Conservation (phyloP, 2,888 invertebrate species). For the Drepana falcataria region DNA sequence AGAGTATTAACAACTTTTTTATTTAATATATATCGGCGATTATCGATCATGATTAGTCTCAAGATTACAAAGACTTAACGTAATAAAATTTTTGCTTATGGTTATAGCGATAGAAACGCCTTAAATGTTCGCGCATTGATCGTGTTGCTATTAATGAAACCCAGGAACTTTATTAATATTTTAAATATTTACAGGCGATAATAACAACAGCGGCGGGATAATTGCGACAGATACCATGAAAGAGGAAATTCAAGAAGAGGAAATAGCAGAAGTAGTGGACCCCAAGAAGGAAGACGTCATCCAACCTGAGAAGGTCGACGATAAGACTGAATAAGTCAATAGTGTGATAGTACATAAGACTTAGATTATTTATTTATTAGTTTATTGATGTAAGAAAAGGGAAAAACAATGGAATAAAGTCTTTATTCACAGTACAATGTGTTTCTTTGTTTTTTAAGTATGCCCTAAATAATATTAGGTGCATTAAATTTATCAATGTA, state of each 20-base stretch:
- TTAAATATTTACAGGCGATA: slow-evolving; percentile 45
- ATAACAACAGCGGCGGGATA: slow-evolving; percentile 42
- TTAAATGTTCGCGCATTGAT: too few relatives aligned
- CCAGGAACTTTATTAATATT: not conserved
- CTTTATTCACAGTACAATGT: too few relatives aligned
- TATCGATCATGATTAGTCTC: too few relatives aligned
- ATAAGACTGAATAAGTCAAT: slow-evolving; percentile 61
- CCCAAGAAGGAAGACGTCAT: slow-evolving; percentile 20
- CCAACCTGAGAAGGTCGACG: slow-evolving; percentile 24
- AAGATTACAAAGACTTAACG: too few relatives aligned
- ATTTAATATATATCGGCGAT: too few relatives aligned
- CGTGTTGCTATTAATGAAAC: slow-evolving; percentile 2
- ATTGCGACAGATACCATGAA: slow-evolving; percentile 19
- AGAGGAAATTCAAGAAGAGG: slow-evolving; percentile 15
- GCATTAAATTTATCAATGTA: too few relatives aligned
- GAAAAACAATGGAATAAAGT: slow-evolving; percentile 18
- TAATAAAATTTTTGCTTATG: too few relatives aligned
- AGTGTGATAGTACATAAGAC: slow-evolving; percentile 38
- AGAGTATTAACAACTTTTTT: too few relatives aligned
- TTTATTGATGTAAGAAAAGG: slow-evolving; percentile 26
- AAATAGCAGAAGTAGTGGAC: slow-evolving; percentile 22
- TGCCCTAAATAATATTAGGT: too few relatives aligned
- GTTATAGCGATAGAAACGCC: too few relatives aligned
- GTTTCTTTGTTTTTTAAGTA: too few relatives aligned
- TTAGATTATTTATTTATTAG: slow-evolving; percentile 33